phyloP scores from a whole-genome alignment of 2,113 vertebrate species.

The Daboia siamensis region DNA sequence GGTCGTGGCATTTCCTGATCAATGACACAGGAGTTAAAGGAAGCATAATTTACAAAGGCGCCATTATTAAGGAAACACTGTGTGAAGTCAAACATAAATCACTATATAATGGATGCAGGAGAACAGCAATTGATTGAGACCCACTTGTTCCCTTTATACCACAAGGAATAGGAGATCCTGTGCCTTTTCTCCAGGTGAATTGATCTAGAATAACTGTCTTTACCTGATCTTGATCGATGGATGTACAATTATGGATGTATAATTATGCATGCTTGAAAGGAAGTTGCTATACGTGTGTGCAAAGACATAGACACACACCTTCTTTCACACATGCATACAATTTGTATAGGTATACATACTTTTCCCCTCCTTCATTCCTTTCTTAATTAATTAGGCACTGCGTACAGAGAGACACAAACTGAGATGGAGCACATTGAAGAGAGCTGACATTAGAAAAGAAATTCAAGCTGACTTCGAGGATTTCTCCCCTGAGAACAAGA shows the following conservation, averaged over 20 bases:
- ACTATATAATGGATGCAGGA: neutral
- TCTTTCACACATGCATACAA: neutral
- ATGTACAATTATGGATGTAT: too few species aligned
- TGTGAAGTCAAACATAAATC: slow-evolving; percentile 1
- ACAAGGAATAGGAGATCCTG: neutral
- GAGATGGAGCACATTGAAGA: neutral
- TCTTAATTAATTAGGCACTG: neutral
- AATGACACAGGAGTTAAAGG: neutral
- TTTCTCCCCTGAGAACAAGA: neutral
- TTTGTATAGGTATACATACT: neutral
- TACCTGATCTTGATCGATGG: neutral
- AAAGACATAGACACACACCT: neutral
- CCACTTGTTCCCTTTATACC: neutral
- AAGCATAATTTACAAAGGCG: neutral
- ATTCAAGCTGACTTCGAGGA: neutral
- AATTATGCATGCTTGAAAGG: neutral
- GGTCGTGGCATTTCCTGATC: neutral
- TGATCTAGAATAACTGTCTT: neutral
- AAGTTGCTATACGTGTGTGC: neutral
- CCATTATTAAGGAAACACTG: neutral
- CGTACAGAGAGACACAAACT: neutral
- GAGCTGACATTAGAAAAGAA: neutral
- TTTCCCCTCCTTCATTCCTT: neutral
- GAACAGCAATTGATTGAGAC: neutral
- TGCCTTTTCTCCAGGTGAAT: neutral